Percentiles rank a stretch among this genome's conserved stretches.
These are phyloP conservation scores for Channa maculata DNA, from an alignment of 2,113 vertebrate species.

Conservation along the genomic window DNA sequence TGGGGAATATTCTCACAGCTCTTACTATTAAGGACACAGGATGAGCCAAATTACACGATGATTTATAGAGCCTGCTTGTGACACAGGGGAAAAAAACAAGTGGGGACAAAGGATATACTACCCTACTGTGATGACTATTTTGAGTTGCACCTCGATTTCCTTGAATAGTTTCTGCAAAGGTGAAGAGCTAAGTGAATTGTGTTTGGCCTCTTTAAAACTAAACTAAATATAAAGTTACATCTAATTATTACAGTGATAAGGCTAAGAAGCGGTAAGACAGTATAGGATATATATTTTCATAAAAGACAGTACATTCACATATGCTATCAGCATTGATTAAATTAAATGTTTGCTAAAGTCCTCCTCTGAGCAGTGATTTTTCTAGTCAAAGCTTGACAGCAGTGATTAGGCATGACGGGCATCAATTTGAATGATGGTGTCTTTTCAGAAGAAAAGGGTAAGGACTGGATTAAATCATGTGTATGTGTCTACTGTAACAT, in stretches of 20 bases:
- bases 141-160: constrained; percentile 33
- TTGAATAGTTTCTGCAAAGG: constrained; percentile 4
- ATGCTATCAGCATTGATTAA: neutral
- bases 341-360: neutral
- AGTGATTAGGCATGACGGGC: neutral
- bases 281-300: neutral
- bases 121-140: constrained; percentile 36
- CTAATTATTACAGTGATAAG: neutral
- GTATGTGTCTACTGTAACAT: no score
- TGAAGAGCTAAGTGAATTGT: neutral
- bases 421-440: neutral
- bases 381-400: neutral
- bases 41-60: constrained; percentile 69
- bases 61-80: constrained; percentile 69
- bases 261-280: neutral
- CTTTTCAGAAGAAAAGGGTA: no score
- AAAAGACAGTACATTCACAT: neutral
- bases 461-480: no score
- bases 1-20: constrained; percentile 36
- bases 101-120: constrained; percentile 30
- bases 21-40: constrained; percentile 56
- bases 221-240: neutral
- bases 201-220: neutral
- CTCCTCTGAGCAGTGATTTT: constrained; percentile 6
- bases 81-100: constrained; percentile 45